Evolutionary conservation across 2,888 invertebrate genomes (phyloP).

Genomic region (Eupelmus urozonus): DNA sequence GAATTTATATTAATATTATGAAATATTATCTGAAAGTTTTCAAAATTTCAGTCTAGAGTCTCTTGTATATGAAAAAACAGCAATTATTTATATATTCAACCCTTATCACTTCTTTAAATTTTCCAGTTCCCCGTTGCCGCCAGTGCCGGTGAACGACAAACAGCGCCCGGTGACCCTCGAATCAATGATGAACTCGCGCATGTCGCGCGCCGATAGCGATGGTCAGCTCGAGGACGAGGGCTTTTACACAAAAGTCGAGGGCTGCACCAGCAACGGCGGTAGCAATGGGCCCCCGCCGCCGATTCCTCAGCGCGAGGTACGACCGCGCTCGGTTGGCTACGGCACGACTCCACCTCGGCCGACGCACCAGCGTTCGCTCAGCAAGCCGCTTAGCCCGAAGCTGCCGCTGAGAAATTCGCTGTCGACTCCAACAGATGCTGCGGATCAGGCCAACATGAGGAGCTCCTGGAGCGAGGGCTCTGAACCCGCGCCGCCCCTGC

Average conservation of each 20-base stretch:
- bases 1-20: neutral
- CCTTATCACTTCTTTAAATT: no score
- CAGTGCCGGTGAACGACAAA: conserved; percentile 82
- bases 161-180: conserved; percentile 73
- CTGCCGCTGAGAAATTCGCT: conserved; percentile 78
- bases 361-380: conserved; percentile 76
- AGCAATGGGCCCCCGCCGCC: conserved; percentile 78
- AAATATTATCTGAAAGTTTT: no score
- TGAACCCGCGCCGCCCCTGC: conserved; percentile 85
- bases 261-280: conserved; percentile 45
- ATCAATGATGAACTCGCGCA: conserved; percentile 67
- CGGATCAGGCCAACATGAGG: conserved; percentile 78
- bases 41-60: no score
- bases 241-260: conserved; percentile 74
- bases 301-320: conserved; percentile 80
- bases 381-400: conserved; percentile 80
- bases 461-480: conserved; percentile 80
- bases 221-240: conserved; percentile 73
- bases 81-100: no score
- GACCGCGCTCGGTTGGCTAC: conserved; percentile 82
- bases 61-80: neutral
- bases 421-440: conserved; percentile 78
- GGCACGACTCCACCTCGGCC: conserved; percentile 76
- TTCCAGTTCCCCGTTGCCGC: conserved; percentile 88
- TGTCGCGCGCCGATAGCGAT: conserved; percentile 72